Percentiles rank a stretch among this genome's conserved stretches.
phyloP scores from a whole-genome alignment of 1,140 invertebrate species.

The Agrilus planipennis region DNA sequence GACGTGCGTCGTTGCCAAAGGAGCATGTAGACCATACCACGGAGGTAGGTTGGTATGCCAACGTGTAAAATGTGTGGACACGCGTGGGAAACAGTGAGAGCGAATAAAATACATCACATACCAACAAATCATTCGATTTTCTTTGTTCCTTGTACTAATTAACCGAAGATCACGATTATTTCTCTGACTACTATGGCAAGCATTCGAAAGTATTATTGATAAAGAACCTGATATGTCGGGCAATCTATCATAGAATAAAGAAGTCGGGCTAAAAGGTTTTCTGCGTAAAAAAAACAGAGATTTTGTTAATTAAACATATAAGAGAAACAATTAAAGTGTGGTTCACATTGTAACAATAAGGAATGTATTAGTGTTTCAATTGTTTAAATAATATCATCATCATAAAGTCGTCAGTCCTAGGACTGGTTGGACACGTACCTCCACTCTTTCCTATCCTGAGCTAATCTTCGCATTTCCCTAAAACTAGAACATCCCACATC shows the following conservation, averaged over 20 bases:
- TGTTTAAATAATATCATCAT: too few relatives aligned
- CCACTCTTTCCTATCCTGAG: too few relatives aligned
- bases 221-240: conserved; percentile 9
- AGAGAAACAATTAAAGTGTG: too few relatives aligned
- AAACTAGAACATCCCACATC: too few relatives aligned
- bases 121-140: conserved; percentile 17
- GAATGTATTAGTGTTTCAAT: too few relatives aligned
- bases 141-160: conserved; percentile 15
- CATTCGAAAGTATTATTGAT: conserved; percentile 11
- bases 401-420: too few relatives aligned
- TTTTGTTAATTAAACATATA: too few relatives aligned
- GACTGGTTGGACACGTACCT: too few relatives aligned
- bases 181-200: conserved; percentile 1
- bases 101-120: conserved; percentile 15
- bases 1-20: background rate
- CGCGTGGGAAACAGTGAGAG: conserved; percentile 20
- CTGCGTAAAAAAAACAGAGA: too few relatives aligned
- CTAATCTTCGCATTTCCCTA: too few relatives aligned
- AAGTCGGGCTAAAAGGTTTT: background rate
- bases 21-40: conserved; percentile 11
- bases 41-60: conserved; percentile 21
- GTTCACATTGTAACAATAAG: too few relatives aligned
- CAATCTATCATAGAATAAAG: background rate
- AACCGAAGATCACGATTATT: conserved; percentile 1
- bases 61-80: conserved; percentile 15